Base-by-base conservation (phyloP, 1,140 invertebrate genomes). In the Drosophila nebulosa region DNA sequence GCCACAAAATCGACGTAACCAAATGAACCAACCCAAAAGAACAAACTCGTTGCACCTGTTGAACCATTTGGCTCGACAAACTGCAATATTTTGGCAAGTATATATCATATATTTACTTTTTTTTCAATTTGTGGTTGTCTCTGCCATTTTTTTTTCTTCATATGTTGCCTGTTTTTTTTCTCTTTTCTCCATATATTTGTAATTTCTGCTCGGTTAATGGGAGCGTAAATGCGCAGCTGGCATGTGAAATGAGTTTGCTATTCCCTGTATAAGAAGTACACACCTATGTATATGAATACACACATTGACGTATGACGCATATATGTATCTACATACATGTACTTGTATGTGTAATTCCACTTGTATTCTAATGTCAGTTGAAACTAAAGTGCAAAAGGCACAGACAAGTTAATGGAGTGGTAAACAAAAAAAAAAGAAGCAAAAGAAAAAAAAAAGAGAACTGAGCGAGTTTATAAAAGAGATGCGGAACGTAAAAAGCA, bases 201-300 rank as follows among this genome's bases (percentile, higher is more conserved):
- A 81, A 66, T 81, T 85, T 81, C 74, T 74, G 70, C 63, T 66
- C 79, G 78, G 81, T 78, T 85, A 85, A 85, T 85, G 81, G 81
- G 81, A 85, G 81, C 81, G 81, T 85, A 85, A 85, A 86, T 85
- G 81, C 81, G 74, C 81, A 85, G 70, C 81, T 86, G 78, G 81
- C 83, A 78, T 85, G 83, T 68, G 74, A 86, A 81, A 83, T 74
- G 75, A 70, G 73, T 84, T 24, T 71, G 52, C 59, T 75, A 72
- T 69, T 72, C 78, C 68, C 42, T 26, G 16, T 21, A 39, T 78
- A 70, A 60, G 67, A 58, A 50, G 63, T 69, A 57, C 35, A 35
- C 55, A 46, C 57, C 22, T 32, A 32, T 32, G 7, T 32, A 6
- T 32, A 36, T 27, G 53, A 27, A 58, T 46, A 26, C 16, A 50